These are phyloP conservation scores for Iguana delicatissima DNA, from an alignment of 2,797 vertebrate genomes.

Conservation along the genomic window DNA sequence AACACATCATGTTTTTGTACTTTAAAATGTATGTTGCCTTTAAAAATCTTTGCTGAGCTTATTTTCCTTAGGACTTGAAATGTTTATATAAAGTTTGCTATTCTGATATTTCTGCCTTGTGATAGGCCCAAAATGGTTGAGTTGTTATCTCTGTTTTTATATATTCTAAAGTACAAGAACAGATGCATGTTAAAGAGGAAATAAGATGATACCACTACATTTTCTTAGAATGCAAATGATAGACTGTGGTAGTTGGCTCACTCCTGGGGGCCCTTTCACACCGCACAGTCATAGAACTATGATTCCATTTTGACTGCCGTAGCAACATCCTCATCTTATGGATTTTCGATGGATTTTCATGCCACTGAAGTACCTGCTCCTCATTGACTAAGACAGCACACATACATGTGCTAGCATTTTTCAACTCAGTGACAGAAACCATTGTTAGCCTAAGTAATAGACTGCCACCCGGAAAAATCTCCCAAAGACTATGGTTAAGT, in stretches of 20 bases:
- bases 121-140: background rate
- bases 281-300: too few relatives aligned
- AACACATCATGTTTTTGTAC: slow-evolving; percentile 69
- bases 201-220: background rate
- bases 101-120: background rate
- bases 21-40: slow-evolving; percentile 25
- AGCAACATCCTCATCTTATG: background rate
- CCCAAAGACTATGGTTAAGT: background rate
- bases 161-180: background rate
- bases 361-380: background rate
- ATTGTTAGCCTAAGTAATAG: background rate
- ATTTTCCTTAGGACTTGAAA: background rate
- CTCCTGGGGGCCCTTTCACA: background rate
- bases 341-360: background rate
- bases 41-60: background rate
- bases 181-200: background rate
- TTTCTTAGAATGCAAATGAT: background rate
- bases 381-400: background rate
- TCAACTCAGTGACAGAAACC: too few relatives aligned
- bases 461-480: background rate
- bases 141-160: background rate
- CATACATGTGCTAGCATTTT: background rate
- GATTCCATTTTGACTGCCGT: too few relatives aligned
- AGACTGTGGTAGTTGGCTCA: background rate
- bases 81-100: background rate